These are phyloP conservation scores for Distichodus sexfasciatus DNA, from an alignment of 2,797 vertebrate genomes.

Conservation along the genomic window DNA sequence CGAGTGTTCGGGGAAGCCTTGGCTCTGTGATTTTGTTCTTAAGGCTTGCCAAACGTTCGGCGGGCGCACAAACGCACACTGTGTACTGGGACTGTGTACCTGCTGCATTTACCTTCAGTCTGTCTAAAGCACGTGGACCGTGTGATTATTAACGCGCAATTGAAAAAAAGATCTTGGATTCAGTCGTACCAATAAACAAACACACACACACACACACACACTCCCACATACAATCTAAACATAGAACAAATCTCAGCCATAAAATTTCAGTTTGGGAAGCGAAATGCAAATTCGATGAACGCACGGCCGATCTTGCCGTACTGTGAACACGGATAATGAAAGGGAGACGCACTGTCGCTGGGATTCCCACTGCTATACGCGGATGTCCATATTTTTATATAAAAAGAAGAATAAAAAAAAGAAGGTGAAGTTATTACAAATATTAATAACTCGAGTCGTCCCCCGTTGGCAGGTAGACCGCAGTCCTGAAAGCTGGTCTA, in stretches of 20 bases:
- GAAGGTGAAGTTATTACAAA: conserved; percentile 76
- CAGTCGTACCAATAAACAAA: conserved; percentile 18
- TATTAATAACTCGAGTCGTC: conserved; percentile 69
- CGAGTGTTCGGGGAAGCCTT: too few species aligned
- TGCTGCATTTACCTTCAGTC: conserved; percentile 42
- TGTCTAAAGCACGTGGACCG: conserved; percentile 46
- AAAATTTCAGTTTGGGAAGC: conserved; percentile 50
- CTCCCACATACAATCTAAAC: conserved; percentile 30
- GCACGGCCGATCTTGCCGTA: conserved; percentile 27
- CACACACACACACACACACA: conserved; percentile 48
- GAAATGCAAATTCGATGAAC: conserved; percentile 52
- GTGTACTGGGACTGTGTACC: conserved; percentile 14
- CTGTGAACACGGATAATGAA: conserved; percentile 51
- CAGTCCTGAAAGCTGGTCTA: conserved; percentile 75
- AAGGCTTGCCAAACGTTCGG: not conserved
- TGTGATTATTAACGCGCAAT: conserved; percentile 27
- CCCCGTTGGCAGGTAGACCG: conserved; percentile 63
- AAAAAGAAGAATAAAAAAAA: conserved; percentile 59
- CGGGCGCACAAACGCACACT: conserved; percentile 8
- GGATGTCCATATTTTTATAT: conserved; percentile 66
- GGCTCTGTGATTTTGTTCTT: conserved; percentile 2
- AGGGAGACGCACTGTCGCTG: conserved; percentile 33
- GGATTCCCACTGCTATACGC: conserved; percentile 64
- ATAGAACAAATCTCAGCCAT: conserved; percentile 20
- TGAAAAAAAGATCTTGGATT: conserved; percentile 23